Evolutionary conservation across 1,140 invertebrate species (phyloP), one percentile per base, ranked within the genome.

Genomic region (Alviniconcha marisindica): DNA sequence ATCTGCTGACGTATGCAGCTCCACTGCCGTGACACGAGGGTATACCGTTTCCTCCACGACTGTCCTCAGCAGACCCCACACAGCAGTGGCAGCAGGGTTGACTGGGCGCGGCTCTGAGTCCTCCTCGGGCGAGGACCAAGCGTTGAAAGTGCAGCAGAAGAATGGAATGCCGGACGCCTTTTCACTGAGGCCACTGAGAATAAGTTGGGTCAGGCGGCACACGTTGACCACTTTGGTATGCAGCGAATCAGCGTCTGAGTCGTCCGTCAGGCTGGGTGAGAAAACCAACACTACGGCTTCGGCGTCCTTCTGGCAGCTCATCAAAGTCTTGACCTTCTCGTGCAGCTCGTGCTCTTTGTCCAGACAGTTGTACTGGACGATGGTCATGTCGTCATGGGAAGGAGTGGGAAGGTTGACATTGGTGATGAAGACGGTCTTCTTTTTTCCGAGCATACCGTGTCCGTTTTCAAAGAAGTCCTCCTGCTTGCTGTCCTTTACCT

Each of bases 401-500:
- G n/a, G n/a, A n/a, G n/a, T n/a, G 21, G 21, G 15, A 21, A 54
- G 77, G 56, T 3, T 33, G n/a, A n/a, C n/a, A 14, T 71, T 36
- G 3, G 69, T 71, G 36, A 38, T 36, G 77, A 36, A 78, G 4
- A 60, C 33, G 77, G n/a, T 78, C 12, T 54, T 24, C n/a, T 78
- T 12, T 15, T 5, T 12, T 24, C 36, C 77, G 15, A 28, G 51
- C 51, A 40, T 78, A 14, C 12, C 7, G 10, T 36, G 51, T n/a
- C 24, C 24, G 44, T 31, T 31, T 14, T 33, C 33, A n/a, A n/a
- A n/a, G 77, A 54, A 14, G 31, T 38, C 36, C 18, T 40, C 38
- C 77, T 31, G 38, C 14, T 80, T 38, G 28, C 79, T 81, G 31
- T 48, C 54, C 71, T 84, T 81, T 56, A 81, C 77, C 40, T 84